Evolutionary conservation across 2,797 vertebrate genomes (phyloP).

Genomic region (Thamnophis elegans): DNA sequence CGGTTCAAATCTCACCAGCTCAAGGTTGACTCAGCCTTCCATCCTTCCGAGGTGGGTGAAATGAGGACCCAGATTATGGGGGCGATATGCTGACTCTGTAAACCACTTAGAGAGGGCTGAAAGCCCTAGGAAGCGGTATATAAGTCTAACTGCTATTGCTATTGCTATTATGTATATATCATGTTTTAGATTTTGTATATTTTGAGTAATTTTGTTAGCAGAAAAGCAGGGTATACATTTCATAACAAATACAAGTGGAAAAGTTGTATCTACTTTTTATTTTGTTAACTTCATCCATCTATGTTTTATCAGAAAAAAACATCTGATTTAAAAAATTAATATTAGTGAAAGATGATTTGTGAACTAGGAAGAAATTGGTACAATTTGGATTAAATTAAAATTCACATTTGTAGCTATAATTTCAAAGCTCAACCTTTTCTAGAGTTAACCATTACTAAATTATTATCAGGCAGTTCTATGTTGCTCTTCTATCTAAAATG

Average conservation of each 20-base stretch:
- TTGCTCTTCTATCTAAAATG: background rate
- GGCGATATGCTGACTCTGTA: no score
- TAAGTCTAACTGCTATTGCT: no score
- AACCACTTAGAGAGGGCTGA: no score
- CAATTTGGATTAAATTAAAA: background rate
- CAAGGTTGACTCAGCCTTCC: no score
- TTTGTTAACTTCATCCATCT: background rate
- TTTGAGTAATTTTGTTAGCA: background rate
- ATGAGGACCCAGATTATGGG: no score
- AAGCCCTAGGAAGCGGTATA: no score
- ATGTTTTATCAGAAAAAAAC: background rate
- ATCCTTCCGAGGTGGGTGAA: no score
- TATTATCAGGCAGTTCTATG: background rate
- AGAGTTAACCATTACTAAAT: background rate
- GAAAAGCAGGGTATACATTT: no score
- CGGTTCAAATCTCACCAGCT: no score
- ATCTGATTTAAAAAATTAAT: background rate
- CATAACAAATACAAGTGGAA: background rate
- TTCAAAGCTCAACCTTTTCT: background rate
- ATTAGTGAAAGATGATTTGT: background rate
- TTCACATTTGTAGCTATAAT: background rate
- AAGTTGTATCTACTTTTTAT: background rate
- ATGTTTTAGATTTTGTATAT: background rate
- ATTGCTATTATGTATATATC: no score
- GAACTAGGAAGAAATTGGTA: background rate